Conservation (phyloP, 1,140 invertebrate species). For the Camponotus floridanus region DNA sequence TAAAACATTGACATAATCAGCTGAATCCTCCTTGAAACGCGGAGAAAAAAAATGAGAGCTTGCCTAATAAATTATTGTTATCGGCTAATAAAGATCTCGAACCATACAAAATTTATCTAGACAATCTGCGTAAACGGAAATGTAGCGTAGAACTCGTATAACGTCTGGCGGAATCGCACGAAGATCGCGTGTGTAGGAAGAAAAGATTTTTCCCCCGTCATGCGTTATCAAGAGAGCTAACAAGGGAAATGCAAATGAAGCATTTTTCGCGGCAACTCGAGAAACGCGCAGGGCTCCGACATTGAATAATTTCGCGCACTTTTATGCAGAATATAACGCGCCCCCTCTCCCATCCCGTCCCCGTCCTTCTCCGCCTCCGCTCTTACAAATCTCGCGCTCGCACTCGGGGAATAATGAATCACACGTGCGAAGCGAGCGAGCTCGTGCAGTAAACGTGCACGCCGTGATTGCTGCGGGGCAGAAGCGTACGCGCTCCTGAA, state of each 20-base stretch:
- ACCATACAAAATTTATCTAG: background rate
- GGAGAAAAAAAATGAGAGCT: background rate
- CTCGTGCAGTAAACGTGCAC: background rate
- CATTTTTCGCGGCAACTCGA: conserved; percentile 51
- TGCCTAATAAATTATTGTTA: background rate
- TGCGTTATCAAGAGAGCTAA: conserved; percentile 59
- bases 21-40: too few relatives aligned
- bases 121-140: background rate
- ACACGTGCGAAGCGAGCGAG: conserved; percentile 14
- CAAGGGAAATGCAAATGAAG: conserved; percentile 53
- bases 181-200: conserved; percentile 25
- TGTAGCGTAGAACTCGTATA: background rate
- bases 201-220: conserved; percentile 33
- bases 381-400: conserved; percentile 45
- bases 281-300: conserved; percentile 22
- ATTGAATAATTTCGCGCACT: conserved; percentile 56
- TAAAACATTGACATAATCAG: too few relatives aligned
- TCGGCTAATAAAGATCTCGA: background rate
- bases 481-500: conserved; percentile 35
- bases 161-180: conserved; percentile 6
- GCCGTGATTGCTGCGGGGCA: background rate
- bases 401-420: conserved; percentile 57
- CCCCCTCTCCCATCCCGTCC: background rate
- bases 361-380: too few relatives aligned
- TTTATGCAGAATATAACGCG: conserved; percentile 55